These are phyloP conservation scores for Leucophenga varia DNA, from an alignment of 1,140 invertebrate genomes.

Conservation along the genomic window DNA sequence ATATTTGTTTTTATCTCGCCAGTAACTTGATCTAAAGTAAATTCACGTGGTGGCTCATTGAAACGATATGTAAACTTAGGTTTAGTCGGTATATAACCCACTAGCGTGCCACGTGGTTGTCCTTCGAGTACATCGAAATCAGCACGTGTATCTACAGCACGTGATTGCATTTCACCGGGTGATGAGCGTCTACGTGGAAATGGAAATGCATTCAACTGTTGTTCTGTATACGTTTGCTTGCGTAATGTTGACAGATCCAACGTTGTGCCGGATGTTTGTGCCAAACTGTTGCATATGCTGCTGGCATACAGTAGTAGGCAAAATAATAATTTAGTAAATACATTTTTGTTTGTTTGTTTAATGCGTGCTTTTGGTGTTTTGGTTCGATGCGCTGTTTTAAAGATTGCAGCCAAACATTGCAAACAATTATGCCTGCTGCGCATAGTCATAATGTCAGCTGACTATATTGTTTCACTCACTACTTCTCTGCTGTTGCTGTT, in stretches of 20 bases:
- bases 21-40: constrained; percentile 74
- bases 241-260: constrained; percentile 28
- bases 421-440: too few relatives aligned
- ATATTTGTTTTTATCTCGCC: constrained; percentile 81
- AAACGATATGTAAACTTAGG: constrained; percentile 87
- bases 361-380: too few relatives aligned
- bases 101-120: constrained; percentile 75
- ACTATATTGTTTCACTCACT: too few relatives aligned
- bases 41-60: constrained; percentile 85
- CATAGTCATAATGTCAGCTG: too few relatives aligned
- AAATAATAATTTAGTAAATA: constrained; percentile 11
- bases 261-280: neutral
- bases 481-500: too few relatives aligned
- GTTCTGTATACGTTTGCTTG: constrained; percentile 40
- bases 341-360: too few relatives aligned
- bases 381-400: too few relatives aligned
- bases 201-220: constrained; percentile 30
- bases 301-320: constrained; percentile 13
- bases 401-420: too few relatives aligned
- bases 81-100: constrained; percentile 83
- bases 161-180: constrained; percentile 75
- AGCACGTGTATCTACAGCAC: constrained; percentile 81
- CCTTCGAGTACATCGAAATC: constrained; percentile 83
- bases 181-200: constrained; percentile 45
- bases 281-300: constrained; percentile 10